Evolutionary conservation across 2,888 invertebrate genomes (phyloP).

Genomic region (Drosophila robusta): DNA sequence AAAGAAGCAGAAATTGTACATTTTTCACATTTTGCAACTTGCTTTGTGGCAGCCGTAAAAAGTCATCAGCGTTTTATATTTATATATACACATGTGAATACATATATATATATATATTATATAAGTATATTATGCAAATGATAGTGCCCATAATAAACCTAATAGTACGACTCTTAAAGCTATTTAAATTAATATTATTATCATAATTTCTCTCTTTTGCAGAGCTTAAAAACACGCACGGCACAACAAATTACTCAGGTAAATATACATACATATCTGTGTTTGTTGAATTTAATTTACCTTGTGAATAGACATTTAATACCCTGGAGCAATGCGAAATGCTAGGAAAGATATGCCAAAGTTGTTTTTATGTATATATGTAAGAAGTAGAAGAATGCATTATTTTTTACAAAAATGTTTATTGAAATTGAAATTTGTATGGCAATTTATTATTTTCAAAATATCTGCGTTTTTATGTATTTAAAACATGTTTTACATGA

Average conservation of each 20-base stretch:
- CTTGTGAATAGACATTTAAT: not conserved
- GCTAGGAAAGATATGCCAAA: no score
- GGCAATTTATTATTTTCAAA: no score
- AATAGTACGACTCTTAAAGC: slow-evolving; percentile 13
- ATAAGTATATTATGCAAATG: slow-evolving; percentile 27
- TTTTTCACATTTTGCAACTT: slow-evolving; percentile 40
- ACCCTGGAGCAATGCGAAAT: not conserved
- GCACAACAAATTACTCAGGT: slow-evolving; percentile 6
- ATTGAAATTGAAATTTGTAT: no score
- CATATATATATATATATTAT: no score
- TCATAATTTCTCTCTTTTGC: slow-evolving; percentile 13
- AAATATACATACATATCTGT: slow-evolving; percentile 6
- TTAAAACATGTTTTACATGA: no score
- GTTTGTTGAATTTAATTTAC: no score
- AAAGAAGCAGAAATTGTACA: slow-evolving; percentile 20
- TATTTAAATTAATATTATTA: slow-evolving; percentile 15
- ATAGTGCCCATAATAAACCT: slow-evolving; percentile 9
- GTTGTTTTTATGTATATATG: no score
- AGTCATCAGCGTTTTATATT: slow-evolving; percentile 13
- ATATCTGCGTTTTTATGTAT: no score
- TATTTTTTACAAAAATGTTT: no score
- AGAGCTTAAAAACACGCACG: slow-evolving; percentile 3
- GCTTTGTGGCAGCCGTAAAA: slow-evolving; percentile 27
- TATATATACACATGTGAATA: slow-evolving; percentile 18
- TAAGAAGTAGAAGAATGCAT: no score